These are phyloP conservation scores for Neodiprion fabricii DNA, from an alignment of 1,140 invertebrate species.

Conservation along the genomic window DNA sequence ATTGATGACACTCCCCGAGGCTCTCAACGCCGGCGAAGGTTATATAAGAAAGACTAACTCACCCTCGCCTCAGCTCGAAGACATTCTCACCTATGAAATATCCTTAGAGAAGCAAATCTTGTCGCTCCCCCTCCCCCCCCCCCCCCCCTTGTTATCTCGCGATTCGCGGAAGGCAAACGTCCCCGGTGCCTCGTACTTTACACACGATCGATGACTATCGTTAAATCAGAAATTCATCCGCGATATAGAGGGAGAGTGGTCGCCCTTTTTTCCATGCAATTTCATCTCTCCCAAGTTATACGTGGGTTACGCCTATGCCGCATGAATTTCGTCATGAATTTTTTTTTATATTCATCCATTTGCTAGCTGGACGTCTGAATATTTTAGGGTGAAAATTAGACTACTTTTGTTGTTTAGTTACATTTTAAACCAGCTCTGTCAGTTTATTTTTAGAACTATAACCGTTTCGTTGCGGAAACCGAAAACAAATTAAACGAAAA, in stretches of 20 bases:
- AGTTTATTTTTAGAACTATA: too few species aligned
- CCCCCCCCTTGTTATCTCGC: background rate
- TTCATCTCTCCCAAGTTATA: too few species aligned
- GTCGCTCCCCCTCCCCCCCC: background rate
- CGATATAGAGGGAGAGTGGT: background rate
- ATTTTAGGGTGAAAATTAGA: too few species aligned
- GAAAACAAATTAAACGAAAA: too few species aligned
- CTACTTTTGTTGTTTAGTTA: too few species aligned
- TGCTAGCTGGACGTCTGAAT: too few species aligned
- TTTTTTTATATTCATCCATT: too few species aligned
- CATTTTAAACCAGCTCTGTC: too few species aligned
- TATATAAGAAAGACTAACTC: background rate
- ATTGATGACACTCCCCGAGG: background rate
- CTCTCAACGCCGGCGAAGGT: background rate
- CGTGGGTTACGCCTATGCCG: too few species aligned
- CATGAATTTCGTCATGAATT: too few species aligned
- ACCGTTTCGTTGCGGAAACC: too few species aligned
- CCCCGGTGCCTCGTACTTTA: background rate
- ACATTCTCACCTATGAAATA: slow-evolving; percentile 5
- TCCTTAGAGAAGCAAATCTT: background rate
- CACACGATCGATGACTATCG: background rate
- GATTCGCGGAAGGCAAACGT: background rate
- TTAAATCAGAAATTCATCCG: background rate
- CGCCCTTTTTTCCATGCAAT: background rate
- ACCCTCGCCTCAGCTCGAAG: background rate